A percentile compares a stretch with the other conserved stretches of the same genome.
Evolutionary conservation across 2,888 invertebrate species (phyloP).

Genomic region (Apocheima hispidaria): DNA sequence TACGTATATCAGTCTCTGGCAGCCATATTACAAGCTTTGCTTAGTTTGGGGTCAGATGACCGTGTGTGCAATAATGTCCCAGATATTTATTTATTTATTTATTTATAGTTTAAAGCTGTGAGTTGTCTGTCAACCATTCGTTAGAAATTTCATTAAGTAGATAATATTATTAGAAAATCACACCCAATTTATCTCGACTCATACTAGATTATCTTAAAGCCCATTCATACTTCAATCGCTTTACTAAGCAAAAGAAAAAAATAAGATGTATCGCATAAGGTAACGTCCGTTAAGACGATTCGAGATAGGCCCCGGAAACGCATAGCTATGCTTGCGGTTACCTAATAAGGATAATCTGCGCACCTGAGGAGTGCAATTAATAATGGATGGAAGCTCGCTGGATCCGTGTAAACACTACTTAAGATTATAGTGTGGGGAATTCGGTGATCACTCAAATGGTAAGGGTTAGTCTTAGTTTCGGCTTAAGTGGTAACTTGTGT

Average conservation of each 20-base stretch:
- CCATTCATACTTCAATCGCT: neutral
- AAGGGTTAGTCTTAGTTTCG: conserved; percentile 23
- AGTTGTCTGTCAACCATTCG: no score
- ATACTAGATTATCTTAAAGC: neutral
- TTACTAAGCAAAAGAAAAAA: conserved; percentile 29
- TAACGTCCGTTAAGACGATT: conserved; percentile 42
- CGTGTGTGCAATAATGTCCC: no score
- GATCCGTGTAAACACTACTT: conserved; percentile 65
- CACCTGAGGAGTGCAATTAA: conserved; percentile 84
- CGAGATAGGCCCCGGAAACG: conserved; percentile 54
- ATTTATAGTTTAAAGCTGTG: no score
- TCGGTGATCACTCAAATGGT: conserved; percentile 50
- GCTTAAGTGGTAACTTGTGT: neutral
- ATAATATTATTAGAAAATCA: neutral
- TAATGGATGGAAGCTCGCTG: conserved; percentile 71
- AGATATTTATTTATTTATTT: no score
- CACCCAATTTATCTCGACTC: neutral
- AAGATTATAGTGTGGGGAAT: conserved; percentile 62
- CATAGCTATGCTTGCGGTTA: conserved; percentile 71
- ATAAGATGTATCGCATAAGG: conserved; percentile 36
- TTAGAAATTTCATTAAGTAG: neutral
- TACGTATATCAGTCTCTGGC: no score
- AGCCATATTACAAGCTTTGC: no score
- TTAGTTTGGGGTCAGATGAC: no score
- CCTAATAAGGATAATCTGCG: conserved; percentile 82